phyloP scores from a whole-genome alignment of 2,113 vertebrate species.

The Pteruthius melanotis region DNA sequence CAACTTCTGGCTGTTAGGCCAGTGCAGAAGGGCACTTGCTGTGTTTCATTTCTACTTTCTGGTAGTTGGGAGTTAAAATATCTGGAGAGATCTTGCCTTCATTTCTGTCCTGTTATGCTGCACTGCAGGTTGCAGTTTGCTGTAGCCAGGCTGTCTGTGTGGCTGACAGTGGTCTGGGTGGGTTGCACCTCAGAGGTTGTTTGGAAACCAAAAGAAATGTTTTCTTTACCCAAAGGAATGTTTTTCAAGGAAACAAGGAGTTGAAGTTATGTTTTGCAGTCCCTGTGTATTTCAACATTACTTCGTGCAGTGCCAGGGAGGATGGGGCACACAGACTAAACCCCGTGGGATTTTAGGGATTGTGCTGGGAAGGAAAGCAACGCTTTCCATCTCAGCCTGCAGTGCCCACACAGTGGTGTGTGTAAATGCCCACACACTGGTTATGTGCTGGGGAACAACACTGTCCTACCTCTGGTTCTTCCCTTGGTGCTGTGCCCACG shows the following conservation, averaged over 20 bases:
- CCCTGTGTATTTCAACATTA: neutral
- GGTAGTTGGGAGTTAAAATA: neutral
- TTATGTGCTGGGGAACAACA: rapidly evolving
- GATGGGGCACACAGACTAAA: neutral
- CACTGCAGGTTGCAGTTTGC: neutral
- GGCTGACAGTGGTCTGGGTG: neutral
- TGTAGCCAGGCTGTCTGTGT: neutral
- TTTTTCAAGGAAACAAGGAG: neutral
- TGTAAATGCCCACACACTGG: neutral
- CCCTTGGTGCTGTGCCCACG: neutral
- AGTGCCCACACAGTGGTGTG: neutral
- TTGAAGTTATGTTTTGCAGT: neutral
- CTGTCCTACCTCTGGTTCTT: neutral
- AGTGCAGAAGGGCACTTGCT: neutral
- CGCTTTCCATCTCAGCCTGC: neutral
- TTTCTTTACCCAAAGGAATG: neutral
- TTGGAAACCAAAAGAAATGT: neutral
- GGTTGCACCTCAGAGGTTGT: neutral
- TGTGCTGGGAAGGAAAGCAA: neutral
- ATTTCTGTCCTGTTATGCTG: neutral
- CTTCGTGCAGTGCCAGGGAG: rapidly evolving
- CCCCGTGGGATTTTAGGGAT: neutral
- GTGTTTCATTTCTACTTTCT: neutral
- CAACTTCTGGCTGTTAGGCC: neutral
- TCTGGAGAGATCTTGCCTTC: neutral